A percentile compares a stretch with the other conserved stretches of the same genome.
Evolutionary conservation across 2,113 vertebrate species (phyloP).

Genomic region (Dipodomys merriami): DNA sequence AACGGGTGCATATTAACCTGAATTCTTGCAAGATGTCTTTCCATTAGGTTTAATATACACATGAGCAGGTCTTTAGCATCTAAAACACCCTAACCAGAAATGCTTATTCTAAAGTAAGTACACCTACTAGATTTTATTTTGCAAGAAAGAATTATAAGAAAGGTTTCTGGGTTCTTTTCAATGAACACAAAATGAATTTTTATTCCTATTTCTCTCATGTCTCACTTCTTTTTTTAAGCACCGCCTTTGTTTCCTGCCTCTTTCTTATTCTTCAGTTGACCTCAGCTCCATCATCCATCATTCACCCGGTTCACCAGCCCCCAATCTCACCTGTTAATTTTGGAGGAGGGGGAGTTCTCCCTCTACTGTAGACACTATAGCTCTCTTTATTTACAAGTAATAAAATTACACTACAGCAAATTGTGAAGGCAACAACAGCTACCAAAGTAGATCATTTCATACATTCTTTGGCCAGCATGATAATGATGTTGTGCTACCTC

Average conservation of each 20-base stretch:
- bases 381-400: background rate
- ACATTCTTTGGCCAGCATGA: background rate
- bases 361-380: background rate
- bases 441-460: background rate
- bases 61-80: constrained; percentile 33
- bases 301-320: background rate
- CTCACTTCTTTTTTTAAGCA: constrained; percentile 9
- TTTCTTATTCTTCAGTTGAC: background rate
- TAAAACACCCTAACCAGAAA: constrained; percentile 49
- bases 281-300: background rate
- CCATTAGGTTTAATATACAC: constrained; percentile 51
- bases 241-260: background rate
- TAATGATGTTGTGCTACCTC: background rate
- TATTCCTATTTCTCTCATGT: background rate
- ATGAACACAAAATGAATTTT: background rate
- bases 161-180: constrained; percentile 26
- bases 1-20: constrained; percentile 45
- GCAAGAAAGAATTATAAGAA: constrained; percentile 22
- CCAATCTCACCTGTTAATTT: background rate
- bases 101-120: background rate
- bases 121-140: constrained; percentile 24
- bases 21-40: constrained; percentile 47
- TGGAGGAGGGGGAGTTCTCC: background rate
- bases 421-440: background rate
- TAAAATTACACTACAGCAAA: background rate